A percentile compares a stretch with the other conserved stretches of the same genome.
Evolutionary conservation across 2,113 vertebrate species (phyloP).

Genomic region (Neotoma lepida): DNA sequence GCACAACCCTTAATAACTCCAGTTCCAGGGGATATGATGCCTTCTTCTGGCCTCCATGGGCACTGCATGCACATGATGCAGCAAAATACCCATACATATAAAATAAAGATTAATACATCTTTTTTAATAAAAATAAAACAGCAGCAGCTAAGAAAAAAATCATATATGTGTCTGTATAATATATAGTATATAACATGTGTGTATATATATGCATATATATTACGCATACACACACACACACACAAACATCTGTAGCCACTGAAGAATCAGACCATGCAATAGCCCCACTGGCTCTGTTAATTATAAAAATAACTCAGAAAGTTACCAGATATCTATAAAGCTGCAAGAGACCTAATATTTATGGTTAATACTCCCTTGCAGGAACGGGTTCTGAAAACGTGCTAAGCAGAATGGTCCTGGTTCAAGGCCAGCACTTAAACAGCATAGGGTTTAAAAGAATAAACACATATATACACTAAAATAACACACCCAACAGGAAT

Average conservation of each 20-base stretch:
- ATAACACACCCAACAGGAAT: neutral
- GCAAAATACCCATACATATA: neutral
- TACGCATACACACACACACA: neutral
- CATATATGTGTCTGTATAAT: neutral
- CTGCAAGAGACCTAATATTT: constrained; percentile 30
- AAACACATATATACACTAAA: neutral
- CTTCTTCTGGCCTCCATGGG: neutral
- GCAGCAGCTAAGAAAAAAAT: neutral
- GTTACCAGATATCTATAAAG: constrained; percentile 13
- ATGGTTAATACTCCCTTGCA: neutral
- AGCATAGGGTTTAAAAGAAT: constrained; percentile 40
- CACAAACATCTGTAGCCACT: neutral
- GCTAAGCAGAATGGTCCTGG: constrained; percentile 40
- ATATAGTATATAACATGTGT: neutral
- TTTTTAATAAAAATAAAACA: neutral
- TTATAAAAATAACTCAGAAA: constrained; percentile 46
- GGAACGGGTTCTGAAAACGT: constrained; percentile 47
- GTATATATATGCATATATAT: neutral
- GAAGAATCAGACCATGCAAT: neutral
- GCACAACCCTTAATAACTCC: neutral
- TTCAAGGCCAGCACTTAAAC: constrained; percentile 40
- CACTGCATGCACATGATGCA: neutral
- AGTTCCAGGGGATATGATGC: neutral
- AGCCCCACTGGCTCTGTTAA: constrained; percentile 11
- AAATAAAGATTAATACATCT: neutral